These are phyloP conservation scores for Oreochromis grahami DNA, from an alignment of 2,797 vertebrate genomes.

Conservation along the genomic window DNA sequence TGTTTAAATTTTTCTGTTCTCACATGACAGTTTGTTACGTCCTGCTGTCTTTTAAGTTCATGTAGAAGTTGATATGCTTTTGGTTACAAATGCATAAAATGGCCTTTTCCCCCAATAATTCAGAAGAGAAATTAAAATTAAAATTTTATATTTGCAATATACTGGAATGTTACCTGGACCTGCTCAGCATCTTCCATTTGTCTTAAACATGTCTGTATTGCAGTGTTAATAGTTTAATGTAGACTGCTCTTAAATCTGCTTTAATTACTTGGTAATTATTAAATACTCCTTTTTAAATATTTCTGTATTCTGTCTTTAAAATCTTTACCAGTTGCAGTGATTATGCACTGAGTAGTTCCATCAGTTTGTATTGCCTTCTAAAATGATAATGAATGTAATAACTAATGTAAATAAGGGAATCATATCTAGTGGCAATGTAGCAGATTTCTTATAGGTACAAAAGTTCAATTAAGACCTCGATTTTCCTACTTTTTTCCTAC, in stretches of 20 bases:
- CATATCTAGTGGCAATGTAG: not conserved
- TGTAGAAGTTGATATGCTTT: not conserved
- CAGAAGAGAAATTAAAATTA: not conserved
- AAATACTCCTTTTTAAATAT: not conserved
- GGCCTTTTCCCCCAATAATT: not conserved
- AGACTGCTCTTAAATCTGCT: not conserved
- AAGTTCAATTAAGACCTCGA: not conserved
- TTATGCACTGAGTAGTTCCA: not conserved
- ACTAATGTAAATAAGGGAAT: not conserved
- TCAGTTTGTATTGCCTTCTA: not conserved
- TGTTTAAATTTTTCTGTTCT: not conserved
- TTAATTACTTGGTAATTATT: not conserved
- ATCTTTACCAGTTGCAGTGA: not conserved
- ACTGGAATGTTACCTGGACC: not conserved
- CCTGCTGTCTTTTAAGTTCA: not conserved
- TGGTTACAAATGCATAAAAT: not conserved
- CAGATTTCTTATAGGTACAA: not conserved
- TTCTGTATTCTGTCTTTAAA: not conserved
- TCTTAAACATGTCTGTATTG: not conserved
- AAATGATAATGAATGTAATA: fast-evolving
- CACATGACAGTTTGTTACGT: not conserved
- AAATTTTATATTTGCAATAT: not conserved
- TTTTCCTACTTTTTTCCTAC: not conserved
- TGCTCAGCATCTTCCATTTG: not conserved
- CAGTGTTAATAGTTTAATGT: not conserved